phyloP scores from a whole-genome alignment of 2,797 vertebrate genomes.

The Danio kyathit region DNA sequence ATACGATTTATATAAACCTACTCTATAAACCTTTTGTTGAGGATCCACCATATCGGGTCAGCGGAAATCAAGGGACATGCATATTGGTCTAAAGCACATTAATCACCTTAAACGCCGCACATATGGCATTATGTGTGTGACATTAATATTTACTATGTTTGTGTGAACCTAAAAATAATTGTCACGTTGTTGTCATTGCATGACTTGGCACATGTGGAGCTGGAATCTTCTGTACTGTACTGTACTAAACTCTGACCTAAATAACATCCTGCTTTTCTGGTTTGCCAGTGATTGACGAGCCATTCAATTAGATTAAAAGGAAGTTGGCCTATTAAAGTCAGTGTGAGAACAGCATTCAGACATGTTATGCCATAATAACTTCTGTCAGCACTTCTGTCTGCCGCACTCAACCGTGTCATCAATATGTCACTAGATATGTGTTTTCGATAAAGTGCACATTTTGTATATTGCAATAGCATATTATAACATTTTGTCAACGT shows the following conservation, averaged over 20 bases:
- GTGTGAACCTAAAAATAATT: not conserved
- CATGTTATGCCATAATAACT: constrained; percentile 27
- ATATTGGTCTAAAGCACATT: not conserved
- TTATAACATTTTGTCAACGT: too few species aligned
- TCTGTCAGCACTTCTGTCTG: constrained; percentile 31
- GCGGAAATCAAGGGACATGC: too few species aligned
- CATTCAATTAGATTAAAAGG: constrained; percentile 21
- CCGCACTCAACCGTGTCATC: not conserved
- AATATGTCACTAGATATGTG: constrained; percentile 3
- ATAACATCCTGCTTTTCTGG: constrained; percentile 12
- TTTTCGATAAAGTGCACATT: not conserved
- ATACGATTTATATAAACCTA: too few species aligned
- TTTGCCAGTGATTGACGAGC: constrained; percentile 12
- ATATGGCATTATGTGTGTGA: not conserved
- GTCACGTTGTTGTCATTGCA: not conserved
- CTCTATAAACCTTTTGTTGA: too few species aligned
- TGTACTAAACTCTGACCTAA: not conserved
- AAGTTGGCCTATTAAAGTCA: constrained; percentile 22
- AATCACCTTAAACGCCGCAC: not conserved
- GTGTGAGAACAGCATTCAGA: not conserved
- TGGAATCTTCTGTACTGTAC: not conserved
- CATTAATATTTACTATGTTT: not conserved
- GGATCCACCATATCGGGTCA: too few species aligned
- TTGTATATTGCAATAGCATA: too few species aligned
- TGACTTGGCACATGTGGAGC: not conserved